Conservation (phyloP, 1,140 invertebrate genomes). For the Bombus terrestris region DNA sequence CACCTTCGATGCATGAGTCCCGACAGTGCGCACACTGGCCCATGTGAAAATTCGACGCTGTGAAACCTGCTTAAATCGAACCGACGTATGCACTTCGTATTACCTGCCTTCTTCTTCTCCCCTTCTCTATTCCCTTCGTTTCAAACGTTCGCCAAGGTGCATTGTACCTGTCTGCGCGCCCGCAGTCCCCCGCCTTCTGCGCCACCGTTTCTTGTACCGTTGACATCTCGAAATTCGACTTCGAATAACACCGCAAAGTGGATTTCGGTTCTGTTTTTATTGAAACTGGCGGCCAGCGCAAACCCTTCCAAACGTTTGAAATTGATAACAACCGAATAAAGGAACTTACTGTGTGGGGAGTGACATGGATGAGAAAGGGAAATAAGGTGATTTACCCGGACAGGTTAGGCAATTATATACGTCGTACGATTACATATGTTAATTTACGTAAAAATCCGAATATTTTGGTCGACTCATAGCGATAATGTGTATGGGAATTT, state of each 20-base stretch:
- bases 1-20: slow-evolving; percentile 64
- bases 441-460: too few relatives aligned
- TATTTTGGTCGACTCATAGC: too few relatives aligned
- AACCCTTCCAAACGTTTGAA: not conserved
- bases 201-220: not conserved
- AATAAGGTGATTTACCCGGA: too few relatives aligned
- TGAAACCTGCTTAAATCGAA: slow-evolving; percentile 45
- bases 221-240: slow-evolving; percentile 16
- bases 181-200: not conserved
- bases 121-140: not conserved
- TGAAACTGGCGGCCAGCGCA: not conserved
- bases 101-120: not conserved
- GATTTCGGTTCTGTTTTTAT: slow-evolving; percentile 8
- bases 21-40: slow-evolving; percentile 49
- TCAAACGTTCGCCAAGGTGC: not conserved
- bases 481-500: too few relatives aligned
- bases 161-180: not conserved
- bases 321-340: not conserved
- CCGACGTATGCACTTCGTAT: slow-evolving; percentile 10
- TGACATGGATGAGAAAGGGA: too few relatives aligned
- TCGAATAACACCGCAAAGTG: not conserved
- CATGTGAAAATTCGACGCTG: slow-evolving; percentile 33
- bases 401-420: too few relatives aligned
- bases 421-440: too few relatives aligned
- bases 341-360: too few relatives aligned